Evolutionary conservation across 2,888 invertebrate genomes (phyloP).

Genomic region (Halocaridina rubra): DNA sequence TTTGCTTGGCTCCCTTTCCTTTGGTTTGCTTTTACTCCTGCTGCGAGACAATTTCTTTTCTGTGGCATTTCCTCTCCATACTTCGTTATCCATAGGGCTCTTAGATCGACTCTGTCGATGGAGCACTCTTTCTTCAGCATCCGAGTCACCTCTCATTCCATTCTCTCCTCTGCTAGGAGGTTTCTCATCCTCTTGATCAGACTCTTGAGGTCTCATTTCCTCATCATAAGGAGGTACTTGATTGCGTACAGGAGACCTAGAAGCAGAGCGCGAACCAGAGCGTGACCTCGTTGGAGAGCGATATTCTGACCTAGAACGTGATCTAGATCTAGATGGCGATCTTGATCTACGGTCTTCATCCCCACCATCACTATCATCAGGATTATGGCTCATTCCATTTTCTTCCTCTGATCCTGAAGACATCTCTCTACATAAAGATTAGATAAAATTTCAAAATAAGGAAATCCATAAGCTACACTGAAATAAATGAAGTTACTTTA

Average conservation of each 20-base stretch:
- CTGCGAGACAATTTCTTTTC: constrained; percentile 28
- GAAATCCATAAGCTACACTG: no score
- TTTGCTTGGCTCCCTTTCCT: constrained; percentile 24
- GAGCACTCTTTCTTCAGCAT: neutral
- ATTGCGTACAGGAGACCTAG: no score
- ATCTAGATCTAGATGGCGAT: neutral
- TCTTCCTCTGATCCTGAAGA: constrained; percentile 56
- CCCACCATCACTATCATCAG: constrained; percentile 34
- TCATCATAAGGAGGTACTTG: neutral
- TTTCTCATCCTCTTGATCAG: neutral
- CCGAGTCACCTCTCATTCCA: constrained; percentile 29
- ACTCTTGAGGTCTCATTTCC: neutral
- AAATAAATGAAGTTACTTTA: no score
- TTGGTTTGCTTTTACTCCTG: constrained; percentile 42
- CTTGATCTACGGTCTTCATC: constrained; percentile 1
- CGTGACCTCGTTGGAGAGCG: neutral
- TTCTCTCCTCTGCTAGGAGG: constrained; percentile 25
- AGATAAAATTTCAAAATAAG: no score
- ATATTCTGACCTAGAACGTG: constrained; percentile 6
- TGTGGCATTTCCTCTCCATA: constrained; percentile 5
- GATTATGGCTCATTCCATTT: constrained; percentile 19
- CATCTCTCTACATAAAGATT: no score
- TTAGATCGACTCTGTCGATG: constrained; percentile 13
- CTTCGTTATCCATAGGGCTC: constrained; percentile 25
- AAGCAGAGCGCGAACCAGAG: constrained; percentile 10